Evolutionary conservation across 2,888 invertebrate genomes (phyloP).

Genomic region (Neoascia interrupta): DNA sequence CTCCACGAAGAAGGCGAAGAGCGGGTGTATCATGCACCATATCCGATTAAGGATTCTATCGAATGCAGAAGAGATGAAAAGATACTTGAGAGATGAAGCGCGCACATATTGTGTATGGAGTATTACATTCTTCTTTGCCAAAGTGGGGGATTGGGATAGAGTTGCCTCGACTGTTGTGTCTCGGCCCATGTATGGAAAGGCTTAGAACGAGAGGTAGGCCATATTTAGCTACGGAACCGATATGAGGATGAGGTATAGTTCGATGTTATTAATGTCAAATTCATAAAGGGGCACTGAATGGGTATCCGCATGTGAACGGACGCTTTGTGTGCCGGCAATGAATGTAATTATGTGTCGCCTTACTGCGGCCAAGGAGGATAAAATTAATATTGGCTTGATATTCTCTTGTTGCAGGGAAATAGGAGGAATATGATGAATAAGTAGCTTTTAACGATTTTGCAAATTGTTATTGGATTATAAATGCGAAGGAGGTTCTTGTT

Average conservation of each 20-base stretch:
- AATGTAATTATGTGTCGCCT: constrained; percentile 1
- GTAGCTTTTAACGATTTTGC: constrained; percentile 29
- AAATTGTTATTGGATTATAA: constrained; percentile 14
- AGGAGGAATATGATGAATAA: constrained; percentile 44
- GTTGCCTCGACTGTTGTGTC: neutral
- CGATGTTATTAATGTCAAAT: constrained; percentile 64
- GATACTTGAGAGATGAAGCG: constrained; percentile 34
- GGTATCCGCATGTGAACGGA: constrained; percentile 28
- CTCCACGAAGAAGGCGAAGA: neutral
- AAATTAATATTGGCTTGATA: constrained; percentile 9
- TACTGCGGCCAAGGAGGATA: constrained; percentile 11
- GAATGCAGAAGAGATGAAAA: constrained; percentile 2
- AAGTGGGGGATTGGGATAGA: neutral
- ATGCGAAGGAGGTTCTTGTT: too few species aligned
- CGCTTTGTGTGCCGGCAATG: constrained; percentile 20
- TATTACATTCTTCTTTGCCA: constrained; percentile 14
- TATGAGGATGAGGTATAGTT: constrained; percentile 53
- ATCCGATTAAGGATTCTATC: constrained; percentile 56
- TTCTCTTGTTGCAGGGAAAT: constrained; percentile 6
- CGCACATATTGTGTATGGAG: constrained; percentile 13
- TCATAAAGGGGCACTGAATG: constrained; percentile 51
- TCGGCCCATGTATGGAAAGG: neutral
- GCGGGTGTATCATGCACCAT: constrained; percentile 25
- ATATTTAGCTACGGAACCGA: constrained; percentile 44
- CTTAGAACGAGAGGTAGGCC: constrained; percentile 21